Conservation (phyloP, 2,113 vertebrate species). For the Ptychochromis oligacanthus region DNA sequence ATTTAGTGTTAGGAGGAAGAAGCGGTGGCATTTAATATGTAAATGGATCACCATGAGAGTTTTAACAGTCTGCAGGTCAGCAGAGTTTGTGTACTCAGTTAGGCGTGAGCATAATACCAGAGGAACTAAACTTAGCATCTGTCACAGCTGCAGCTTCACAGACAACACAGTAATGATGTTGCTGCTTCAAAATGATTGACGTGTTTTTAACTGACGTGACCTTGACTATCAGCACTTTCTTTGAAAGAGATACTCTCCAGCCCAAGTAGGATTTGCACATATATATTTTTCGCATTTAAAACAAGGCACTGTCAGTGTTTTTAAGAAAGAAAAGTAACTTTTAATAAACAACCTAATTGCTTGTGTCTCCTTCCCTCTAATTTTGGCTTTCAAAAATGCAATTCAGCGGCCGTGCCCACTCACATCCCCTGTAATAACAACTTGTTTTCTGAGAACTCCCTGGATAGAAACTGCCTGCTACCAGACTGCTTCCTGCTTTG, state of each 20-base stretch:
- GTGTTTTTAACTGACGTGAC: not conserved
- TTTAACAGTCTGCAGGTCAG: slow-evolving; percentile 62
- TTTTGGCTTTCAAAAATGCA: slow-evolving; percentile 53
- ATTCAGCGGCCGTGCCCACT: slow-evolving; percentile 47
- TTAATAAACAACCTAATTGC: slow-evolving; percentile 52
- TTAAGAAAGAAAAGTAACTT: slow-evolving; percentile 15
- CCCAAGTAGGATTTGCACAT: not conserved
- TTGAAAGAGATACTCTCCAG: not conserved
- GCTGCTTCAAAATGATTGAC: slow-evolving; percentile 16
- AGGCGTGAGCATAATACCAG: slow-evolving; percentile 33
- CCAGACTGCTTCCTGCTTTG: slow-evolving; percentile 35
- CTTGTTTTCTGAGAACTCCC: slow-evolving; percentile 40
- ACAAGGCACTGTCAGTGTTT: not conserved
- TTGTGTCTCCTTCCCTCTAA: slow-evolving; percentile 55
- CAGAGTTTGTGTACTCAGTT: slow-evolving; percentile 57
- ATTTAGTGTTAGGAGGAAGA: not conserved
- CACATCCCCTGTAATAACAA: slow-evolving; percentile 44
- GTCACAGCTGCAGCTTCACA: slow-evolving; percentile 41
- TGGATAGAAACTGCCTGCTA: slow-evolving; percentile 22
- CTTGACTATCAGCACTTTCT: not conserved
- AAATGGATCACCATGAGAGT: slow-evolving; percentile 48
- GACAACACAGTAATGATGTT: slow-evolving; percentile 8
- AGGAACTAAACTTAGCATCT: slow-evolving; percentile 55
- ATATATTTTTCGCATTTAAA: not conserved
- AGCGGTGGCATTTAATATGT: slow-evolving; percentile 35